Percentiles rank a stretch among this genome's conserved stretches.
These are phyloP conservation scores for Metacarcinus magister DNA, from an alignment of 2,888 invertebrate genomes.

Conservation along the genomic window DNA sequence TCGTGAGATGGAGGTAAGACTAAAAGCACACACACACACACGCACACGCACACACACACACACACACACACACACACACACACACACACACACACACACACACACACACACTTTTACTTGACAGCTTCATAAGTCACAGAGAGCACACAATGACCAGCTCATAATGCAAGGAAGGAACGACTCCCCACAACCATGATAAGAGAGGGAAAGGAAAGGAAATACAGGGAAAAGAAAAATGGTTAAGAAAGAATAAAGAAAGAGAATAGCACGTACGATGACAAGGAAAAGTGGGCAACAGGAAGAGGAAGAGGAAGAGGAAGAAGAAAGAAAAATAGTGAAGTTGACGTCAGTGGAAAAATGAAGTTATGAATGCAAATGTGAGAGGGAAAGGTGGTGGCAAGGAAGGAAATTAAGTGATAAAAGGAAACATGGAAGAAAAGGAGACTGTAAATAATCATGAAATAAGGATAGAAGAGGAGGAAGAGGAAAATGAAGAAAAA, in stretches of 20 bases:
- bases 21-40: background rate
- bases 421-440: background rate
- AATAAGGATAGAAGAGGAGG: background rate
- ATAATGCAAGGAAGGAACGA: background rate
- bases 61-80: no score
- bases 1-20: background rate
- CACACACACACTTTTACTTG: background rate
- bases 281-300: background rate
- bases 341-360: no score
- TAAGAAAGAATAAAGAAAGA: no score
- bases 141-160: background rate
- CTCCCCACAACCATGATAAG: background rate
- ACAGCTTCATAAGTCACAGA: background rate
- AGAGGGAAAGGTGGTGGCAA: background rate
- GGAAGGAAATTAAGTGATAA: background rate
- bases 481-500: background rate
- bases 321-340: no score
- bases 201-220: background rate
- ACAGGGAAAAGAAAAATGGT: background rate
- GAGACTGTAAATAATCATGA: background rate
- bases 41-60: no score
- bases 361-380: no score
- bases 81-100: background rate
- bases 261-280: background rate
- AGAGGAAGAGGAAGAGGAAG: background rate